Base-by-base conservation (phyloP, 2,888 invertebrate species). In the Argyresthia goedartella region DNA sequence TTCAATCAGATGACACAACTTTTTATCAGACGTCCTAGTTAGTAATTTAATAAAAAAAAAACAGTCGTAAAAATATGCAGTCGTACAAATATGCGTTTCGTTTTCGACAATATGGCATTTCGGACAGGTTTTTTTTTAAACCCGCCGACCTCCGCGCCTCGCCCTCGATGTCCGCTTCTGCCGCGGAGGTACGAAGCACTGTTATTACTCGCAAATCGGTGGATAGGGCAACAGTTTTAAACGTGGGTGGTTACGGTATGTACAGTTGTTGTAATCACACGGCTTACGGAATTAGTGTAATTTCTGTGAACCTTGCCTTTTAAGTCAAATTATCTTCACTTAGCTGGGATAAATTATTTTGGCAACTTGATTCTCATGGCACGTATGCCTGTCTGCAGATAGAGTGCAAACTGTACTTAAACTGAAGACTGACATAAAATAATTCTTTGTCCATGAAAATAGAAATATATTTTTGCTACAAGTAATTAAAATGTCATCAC, bases 91-190 rank as follows among this genome's bases (percentile, higher is more conserved):
- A 44, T 69, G 61, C 64, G 63, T 74, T 65, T 65, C 71, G 67
- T 43, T 15, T 33, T 25, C 44, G 34, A 48, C 50, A 36, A 53
- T 62, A 61, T 78, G 84, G 79, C 82, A 84, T 84, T 84, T 76
- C 61, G 63, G 67, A 81, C 82, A 66, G 53, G 82, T 81, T 76
- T 58, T 61, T 65, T 64, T 68, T 64, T 69, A 63, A 69, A 76
- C 79, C 67, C 59, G 77, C 57, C 71, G 82, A 72, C 84, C 84
- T 81, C 67, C 25, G 25, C 25, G 47, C 52, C 14, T 8, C 53
- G 51, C 35, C 51, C 53, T 51, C 41, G 47, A 33, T 43, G 41
- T 13, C 43, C 43, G 13, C 35, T 13, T 34, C 25, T 25, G 25
- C 25, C 13, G 47, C 16, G 47, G 13, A 33, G 34, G 25, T 46